A percentile compares a stretch with the other conserved stretches of the same genome.
Conservation (phyloP, 2,113 vertebrate genomes). For the Antechinus stuartii region DNA sequence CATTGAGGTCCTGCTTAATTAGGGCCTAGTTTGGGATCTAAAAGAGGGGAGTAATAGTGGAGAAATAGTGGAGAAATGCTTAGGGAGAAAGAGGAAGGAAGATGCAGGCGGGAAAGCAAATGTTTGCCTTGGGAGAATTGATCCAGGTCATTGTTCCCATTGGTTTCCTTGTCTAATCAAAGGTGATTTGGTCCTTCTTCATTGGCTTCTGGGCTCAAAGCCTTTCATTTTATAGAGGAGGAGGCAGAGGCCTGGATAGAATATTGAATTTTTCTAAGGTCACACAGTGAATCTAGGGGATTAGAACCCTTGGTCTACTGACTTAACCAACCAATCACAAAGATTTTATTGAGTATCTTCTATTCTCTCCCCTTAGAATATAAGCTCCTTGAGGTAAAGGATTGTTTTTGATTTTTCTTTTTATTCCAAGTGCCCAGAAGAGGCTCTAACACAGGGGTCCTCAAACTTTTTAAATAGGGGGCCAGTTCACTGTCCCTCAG, state of each 20-base stretch:
- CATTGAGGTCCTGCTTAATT: not conserved
- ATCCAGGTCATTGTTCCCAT: not conserved
- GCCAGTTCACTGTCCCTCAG: too few relatives aligned
- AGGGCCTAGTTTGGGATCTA: not conserved
- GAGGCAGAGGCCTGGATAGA: not conserved
- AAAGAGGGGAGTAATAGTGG: not conserved
- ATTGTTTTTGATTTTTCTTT: not conserved
- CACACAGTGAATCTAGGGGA: not conserved
- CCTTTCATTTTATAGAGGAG: not conserved
- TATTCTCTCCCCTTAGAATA: not conserved
- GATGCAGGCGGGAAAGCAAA: not conserved
- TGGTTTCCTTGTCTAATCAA: not conserved
- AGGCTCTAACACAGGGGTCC: not conserved
- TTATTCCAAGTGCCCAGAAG: not conserved
- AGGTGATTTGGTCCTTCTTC: not conserved
- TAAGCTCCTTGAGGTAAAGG: not conserved
- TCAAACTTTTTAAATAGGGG: too few relatives aligned
- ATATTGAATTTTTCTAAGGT: not conserved
- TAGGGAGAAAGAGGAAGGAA: not conserved
- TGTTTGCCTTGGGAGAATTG: not conserved
- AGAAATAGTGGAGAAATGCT: not conserved
- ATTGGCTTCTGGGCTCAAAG: not conserved
- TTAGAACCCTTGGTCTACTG: not conserved
- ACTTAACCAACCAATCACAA: not conserved
- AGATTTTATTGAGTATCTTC: not conserved